phyloP scores from a whole-genome alignment of 2,113 vertebrate genomes.

The Paraplagusia blochii region DNA sequence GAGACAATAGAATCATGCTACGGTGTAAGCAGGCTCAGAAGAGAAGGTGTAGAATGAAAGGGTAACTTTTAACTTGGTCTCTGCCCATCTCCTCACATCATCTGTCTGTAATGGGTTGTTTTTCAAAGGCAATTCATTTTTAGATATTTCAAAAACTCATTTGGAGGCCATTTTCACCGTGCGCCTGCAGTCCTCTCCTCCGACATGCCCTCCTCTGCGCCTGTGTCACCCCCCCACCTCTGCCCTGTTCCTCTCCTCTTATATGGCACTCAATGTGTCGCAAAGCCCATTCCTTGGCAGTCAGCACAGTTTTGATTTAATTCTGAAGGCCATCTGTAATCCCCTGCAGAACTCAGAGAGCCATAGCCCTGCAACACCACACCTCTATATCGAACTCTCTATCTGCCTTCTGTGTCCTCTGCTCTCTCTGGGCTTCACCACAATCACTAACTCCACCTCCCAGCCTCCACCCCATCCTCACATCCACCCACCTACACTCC shows the following conservation, averaged over 20 bases:
- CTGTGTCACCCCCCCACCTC: constrained; percentile 26
- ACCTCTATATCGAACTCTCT: constrained; percentile 46
- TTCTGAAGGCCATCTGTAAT: constrained; percentile 74
- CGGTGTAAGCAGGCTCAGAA: constrained; percentile 37
- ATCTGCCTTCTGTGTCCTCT: constrained; percentile 38
- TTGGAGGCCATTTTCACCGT: constrained; percentile 67
- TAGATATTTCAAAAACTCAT: constrained; percentile 76
- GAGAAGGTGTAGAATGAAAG: constrained; percentile 43
- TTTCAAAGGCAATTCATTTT: constrained; percentile 76
- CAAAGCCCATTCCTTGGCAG: constrained; percentile 65
- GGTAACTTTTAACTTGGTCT: constrained; percentile 63
- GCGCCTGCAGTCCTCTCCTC: constrained; percentile 31
- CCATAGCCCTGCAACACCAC: constrained; percentile 26
- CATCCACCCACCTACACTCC: not conserved
- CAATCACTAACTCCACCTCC: constrained; percentile 9
- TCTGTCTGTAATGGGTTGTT: constrained; percentile 58
- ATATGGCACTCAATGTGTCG: constrained; percentile 49
- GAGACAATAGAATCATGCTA: constrained; percentile 36
- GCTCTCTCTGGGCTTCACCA: constrained; percentile 35
- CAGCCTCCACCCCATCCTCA: not conserved
- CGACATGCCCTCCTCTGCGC: constrained; percentile 31
- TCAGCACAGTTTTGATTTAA: constrained; percentile 71
- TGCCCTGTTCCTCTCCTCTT: constrained; percentile 17
- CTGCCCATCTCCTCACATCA: constrained; percentile 57
- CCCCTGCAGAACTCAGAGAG: constrained; percentile 57